Conservation (phyloP, 2,888 invertebrate genomes). For the Ernsta delagoae region DNA sequence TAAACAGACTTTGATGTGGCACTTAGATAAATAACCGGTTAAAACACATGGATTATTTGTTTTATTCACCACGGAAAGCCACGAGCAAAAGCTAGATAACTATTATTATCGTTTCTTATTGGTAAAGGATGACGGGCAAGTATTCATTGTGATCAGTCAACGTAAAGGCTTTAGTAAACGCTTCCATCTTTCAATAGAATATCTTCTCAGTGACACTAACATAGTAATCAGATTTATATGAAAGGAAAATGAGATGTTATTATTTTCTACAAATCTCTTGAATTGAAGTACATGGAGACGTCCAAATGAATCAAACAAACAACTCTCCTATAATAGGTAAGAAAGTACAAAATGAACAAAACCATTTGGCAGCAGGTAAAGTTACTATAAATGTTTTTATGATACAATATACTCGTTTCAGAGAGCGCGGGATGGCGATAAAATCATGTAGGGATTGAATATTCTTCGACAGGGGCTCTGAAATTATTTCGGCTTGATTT, state of each 20-base stretch:
- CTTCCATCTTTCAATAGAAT: background rate
- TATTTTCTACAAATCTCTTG: background rate
- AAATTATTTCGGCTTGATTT: background rate
- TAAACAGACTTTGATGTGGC: too few relatives aligned
- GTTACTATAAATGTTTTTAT: constrained; percentile 3
- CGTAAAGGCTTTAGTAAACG: background rate
- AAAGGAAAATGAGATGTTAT: background rate
- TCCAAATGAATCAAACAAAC: background rate
- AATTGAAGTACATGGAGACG: background rate
- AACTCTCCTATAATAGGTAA: background rate
- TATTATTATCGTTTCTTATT: background rate
- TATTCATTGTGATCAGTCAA: background rate
- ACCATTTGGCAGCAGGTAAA: background rate
- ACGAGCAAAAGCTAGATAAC: background rate
- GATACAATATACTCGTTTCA: background rate
- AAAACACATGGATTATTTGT: too few relatives aligned
- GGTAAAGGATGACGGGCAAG: constrained; percentile 3
- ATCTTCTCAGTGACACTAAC: background rate
- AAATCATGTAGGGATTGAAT: constrained; percentile 16
- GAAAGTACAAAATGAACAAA: background rate
- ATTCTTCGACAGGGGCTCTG: background rate
- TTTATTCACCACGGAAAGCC: too few relatives aligned
- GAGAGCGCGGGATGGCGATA: background rate
- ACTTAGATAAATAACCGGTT: too few relatives aligned
- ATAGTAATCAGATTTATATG: background rate